Evolutionary conservation across 2,888 invertebrate genomes (phyloP).

Genomic region (Xestia c-nigrum): DNA sequence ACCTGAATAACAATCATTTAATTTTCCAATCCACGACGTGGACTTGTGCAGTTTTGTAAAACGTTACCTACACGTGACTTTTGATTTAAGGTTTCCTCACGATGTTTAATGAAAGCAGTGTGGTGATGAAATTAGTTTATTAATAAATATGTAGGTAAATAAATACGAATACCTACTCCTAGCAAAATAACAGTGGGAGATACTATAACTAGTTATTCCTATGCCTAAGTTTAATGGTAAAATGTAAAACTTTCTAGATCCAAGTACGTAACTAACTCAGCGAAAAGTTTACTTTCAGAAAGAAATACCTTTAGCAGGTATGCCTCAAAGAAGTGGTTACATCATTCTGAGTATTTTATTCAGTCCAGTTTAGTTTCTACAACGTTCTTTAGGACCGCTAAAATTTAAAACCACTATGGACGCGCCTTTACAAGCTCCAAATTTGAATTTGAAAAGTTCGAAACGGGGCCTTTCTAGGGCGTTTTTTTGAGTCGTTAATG

Average conservation of each 20-base stretch:
- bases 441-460: slow-evolving; percentile 87
- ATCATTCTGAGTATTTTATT: slow-evolving; percentile 23
- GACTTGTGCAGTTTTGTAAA: no score
- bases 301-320: slow-evolving; percentile 17
- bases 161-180: neutral
- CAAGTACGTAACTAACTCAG: no score
- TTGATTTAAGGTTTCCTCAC: neutral
- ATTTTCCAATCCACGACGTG: no score
- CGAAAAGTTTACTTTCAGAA: slow-evolving; percentile 22
- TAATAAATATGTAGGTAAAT: neutral
- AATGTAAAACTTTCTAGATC: slow-evolving; percentile 47
- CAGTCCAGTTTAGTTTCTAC: neutral
- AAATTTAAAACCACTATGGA: slow-evolving; percentile 53
- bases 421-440: slow-evolving; percentile 77
- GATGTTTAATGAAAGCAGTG: neutral
- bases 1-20: neutral
- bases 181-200: neutral
- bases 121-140: neutral
- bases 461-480: slow-evolving; percentile 83
- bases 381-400: neutral
- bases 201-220: slow-evolving; percentile 34
- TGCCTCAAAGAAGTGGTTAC: slow-evolving; percentile 7
- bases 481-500: slow-evolving; percentile 79
- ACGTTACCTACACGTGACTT: neutral
- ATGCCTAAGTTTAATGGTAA: slow-evolving; percentile 39